Evolutionary conservation across 2,888 invertebrate species (phyloP), one percentile per base, ranked within the genome.

Genomic region (Nineta flava): DNA sequence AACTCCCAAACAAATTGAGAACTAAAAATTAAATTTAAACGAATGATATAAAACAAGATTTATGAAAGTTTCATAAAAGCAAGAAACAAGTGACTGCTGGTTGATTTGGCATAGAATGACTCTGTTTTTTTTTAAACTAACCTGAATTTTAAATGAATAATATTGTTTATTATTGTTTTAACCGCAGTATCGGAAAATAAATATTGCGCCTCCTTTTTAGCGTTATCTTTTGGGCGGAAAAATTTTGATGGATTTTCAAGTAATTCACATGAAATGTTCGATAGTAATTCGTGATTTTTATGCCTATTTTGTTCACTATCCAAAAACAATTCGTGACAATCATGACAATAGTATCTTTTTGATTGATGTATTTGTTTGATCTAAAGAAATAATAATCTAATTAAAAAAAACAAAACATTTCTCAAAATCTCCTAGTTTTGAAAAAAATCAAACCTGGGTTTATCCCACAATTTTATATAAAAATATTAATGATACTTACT

Each of bases 121-220:
- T n/a, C n/a, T n/a, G 19, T 26, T 26, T 7, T 7, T 7, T 26
- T 26, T 26, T 26, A 26, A 26, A 56, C 55, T 55, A 62, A 80
- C 81, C 65, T 72, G 19, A 79, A 77, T 51, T 73, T 71, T 55
- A 81, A 71, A 53, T 72, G 67, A 26, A 67, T 62, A 19, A 86
- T 67, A 56, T 81, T 77, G 16, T 75, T 70, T 10, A 78, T 61
- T 13, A 91, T 73, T 53, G 83, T 79, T 10, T 71, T 59, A 4
- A 82, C 72, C 21, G 86, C 73, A 53, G 76, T 73, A 53, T 77
- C 71, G 2, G 83, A 76, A 65, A 94, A 94, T 57, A 91, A 76
- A 64, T 86, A 93, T 64, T 93, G 93, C 0, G 93, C 93, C 66
- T 91, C 88, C 19, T 79, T 81, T 56, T 85, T 83, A 47, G 85